Evolutionary conservation across 2,113 vertebrate species (phyloP), one percentile per base, ranked within the genome.

Genomic region (Tupaia chinensis): DNA sequence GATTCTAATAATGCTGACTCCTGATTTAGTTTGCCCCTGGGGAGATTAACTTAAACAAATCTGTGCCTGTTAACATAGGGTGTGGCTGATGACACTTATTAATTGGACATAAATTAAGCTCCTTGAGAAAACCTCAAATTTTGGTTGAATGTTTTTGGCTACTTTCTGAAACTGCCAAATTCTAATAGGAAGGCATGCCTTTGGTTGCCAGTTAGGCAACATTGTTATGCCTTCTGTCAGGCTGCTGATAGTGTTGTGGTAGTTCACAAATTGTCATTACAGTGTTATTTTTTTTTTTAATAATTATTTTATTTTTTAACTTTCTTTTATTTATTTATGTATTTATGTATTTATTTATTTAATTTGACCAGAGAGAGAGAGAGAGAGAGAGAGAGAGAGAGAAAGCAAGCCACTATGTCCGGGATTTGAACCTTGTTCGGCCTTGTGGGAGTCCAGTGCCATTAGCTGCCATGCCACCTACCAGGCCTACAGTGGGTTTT

Each of bases 21-120:
- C 80, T 17, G 63, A 96, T 93, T 97, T 97, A 96, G 94, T 58
- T 61, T 92, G 89, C 32, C 95, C 73, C 86, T 78, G 23, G 92
- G 96, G 95, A 96, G 97, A 68, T 76, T 95, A 85, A 92, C 90
- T 94, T 94, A 86, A 82, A 89, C 66, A 93, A 87, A 92, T 78
- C 93, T 32, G 32, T 92, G 69, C 27, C 73, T 92, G 65, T 93
- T 86, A 93, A 90, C 0, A 0, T 27, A 90, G 53, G 72, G 81
- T 73, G 60, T 95, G 84, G 32, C 81, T 94, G 88, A 69, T 94
- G 88, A 69, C 76, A 74, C 13, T 83, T 96, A 80, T 73, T 97
- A 89, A 90, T 96, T 85, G 68, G 80, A n/a, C 84, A 85, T 63
- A 97, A 82, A 87, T 93, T 80, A 93, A 92, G 60, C 15, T 77